Percentiles rank a stretch among this genome's conserved stretches.
Evolutionary conservation across 2,888 invertebrate species (phyloP).

Genomic region (Alitta virens): DNA sequence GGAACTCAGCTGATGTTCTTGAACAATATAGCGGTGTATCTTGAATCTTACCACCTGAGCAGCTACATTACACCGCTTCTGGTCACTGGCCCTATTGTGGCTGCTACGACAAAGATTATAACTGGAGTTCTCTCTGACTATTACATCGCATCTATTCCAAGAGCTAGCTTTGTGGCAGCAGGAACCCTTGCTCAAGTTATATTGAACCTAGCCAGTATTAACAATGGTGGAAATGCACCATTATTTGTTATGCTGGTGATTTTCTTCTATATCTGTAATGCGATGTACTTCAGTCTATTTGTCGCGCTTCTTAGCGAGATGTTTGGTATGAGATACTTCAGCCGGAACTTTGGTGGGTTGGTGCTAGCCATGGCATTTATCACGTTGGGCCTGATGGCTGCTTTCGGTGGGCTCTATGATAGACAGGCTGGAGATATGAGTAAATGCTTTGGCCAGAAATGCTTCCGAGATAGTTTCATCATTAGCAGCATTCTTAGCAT

Average conservation of each 20-base stretch:
- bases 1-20: neutral
- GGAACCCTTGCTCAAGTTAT: neutral
- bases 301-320: neutral
- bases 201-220: neutral
- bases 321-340: neutral
- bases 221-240: neutral
- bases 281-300: neutral
- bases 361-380: neutral
- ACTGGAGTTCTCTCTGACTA: neutral
- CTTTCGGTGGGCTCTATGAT: neutral
- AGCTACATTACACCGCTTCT: neutral
- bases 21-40: neutral
- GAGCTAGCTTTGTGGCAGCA: neutral
- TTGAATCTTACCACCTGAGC: neutral
- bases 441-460: neutral
- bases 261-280: neutral
- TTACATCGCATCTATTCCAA: neutral
- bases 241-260: neutral
- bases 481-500: neutral
- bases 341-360: neutral
- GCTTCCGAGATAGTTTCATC: neutral
- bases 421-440: neutral
- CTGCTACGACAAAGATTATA: neutral
- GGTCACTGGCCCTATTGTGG: neutral
- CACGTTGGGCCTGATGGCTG: neutral